Evolutionary conservation across 1,140 invertebrate genomes (phyloP).

Genomic region (Meloidogyne floridensis): DNA sequence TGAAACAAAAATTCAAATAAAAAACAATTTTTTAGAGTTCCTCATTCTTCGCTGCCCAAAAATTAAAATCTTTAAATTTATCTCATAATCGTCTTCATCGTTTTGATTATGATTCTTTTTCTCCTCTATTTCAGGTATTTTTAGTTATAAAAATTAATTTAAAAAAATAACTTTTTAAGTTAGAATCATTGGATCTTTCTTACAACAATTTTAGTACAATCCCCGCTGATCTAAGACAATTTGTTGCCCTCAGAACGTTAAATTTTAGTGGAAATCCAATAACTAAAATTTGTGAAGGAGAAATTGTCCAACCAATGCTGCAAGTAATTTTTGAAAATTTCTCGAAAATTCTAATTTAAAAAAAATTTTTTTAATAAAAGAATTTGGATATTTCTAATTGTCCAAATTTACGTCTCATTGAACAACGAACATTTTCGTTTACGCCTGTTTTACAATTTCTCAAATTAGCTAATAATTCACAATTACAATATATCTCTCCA

Average conservation of each 20-base stretch:
- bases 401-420: slow-evolving; percentile 35
- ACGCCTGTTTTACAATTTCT: slow-evolving; percentile 48
- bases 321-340: slow-evolving; percentile 23
- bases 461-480: slow-evolving; percentile 41
- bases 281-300: slow-evolving; percentile 38
- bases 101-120: slow-evolving; percentile 51
- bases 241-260: slow-evolving; percentile 44
- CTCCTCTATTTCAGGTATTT: slow-evolving; percentile 42
- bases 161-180: slow-evolving; percentile 23
- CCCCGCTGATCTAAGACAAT: slow-evolving; percentile 46
- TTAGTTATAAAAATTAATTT: slow-evolving; percentile 4
- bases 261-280: slow-evolving; percentile 55
- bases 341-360: slow-evolving; percentile 12
- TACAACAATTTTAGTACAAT: slow-evolving; percentile 48
- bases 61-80: slow-evolving; percentile 38
- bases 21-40: slow-evolving; percentile 32
- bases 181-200: slow-evolving; percentile 49
- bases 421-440: slow-evolving; percentile 37
- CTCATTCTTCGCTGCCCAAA: slow-evolving; percentile 50
- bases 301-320: slow-evolving; percentile 44
- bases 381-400: slow-evolving; percentile 41
- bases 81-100: slow-evolving; percentile 46
- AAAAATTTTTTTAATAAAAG: slow-evolving; percentile 12
- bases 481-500: slow-evolving; percentile 48
- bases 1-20: not conserved